Evolutionary conservation across 2,113 vertebrate genomes (phyloP), one percentile per base, ranked within the genome.

Genomic region (Nestor notabilis): DNA sequence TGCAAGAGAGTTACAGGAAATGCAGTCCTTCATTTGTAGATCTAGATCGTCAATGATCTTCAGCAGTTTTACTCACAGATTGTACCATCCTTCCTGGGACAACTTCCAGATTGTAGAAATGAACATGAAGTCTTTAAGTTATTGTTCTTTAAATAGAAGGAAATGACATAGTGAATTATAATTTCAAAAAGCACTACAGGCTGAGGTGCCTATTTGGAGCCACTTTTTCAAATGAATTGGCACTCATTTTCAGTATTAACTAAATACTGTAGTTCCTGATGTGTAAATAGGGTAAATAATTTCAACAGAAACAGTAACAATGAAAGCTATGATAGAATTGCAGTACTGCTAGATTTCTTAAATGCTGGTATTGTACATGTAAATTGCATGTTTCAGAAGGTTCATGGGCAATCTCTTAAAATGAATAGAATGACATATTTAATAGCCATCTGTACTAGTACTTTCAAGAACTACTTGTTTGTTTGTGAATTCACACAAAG

Each of bases 401-500:
- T 93, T 79, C n/a, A 35, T 70, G 63, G 78, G 28, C 84, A 85
- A 35, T 95, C 78, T 85, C 35, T 91, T 89, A 87, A 91, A 93
- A 87, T 79, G 78, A 93, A 50, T 85, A 87, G 68, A 84, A 75
- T 69, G 89, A 89, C 84, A 76, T 93, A 93, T 93, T 96, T 90
- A 93, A 82, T 56, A 79, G 74, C 3, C 2, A 72, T 93, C 66
- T 90, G 52, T 56, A 71, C 23, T 66, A 87, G 80, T 65, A 87
- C 56, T 96, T 94, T 85, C 61, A 94, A 94, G 87, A 91, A 70
- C 28, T 71, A 16, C 90, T 95, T 94, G 78, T 95, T 97, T 96
- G 86, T 92, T 95, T 91, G 52, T 95, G 94, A 90, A 79, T 83
- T 94, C 25, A 58, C 63, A 85, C 61, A 94, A 91, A 94, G 84